Percentiles rank a stretch among this genome's conserved stretches.
Evolutionary conservation across 2,888 invertebrate genomes (phyloP).

Genomic region (Nomada fabriciana): DNA sequence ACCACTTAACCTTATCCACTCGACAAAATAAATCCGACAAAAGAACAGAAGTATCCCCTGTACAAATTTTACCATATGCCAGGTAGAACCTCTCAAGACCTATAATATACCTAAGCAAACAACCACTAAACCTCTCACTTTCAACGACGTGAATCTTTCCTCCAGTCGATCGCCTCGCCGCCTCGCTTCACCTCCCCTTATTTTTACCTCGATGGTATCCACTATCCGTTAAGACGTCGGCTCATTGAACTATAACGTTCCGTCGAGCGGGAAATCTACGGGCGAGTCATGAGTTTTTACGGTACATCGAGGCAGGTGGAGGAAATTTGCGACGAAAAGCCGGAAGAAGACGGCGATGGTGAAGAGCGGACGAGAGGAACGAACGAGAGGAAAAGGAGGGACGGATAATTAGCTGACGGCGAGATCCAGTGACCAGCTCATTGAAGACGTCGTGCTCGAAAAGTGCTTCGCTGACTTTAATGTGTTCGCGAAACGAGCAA

Average conservation of each 20-base stretch:
- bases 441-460: conserved; percentile 42
- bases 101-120: background rate
- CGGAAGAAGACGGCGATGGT: conserved; percentile 7
- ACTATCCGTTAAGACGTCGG: conserved; percentile 45
- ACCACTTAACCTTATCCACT: background rate
- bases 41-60: too few species aligned
- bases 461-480: conserved; percentile 61
- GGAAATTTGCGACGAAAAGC: conserved; percentile 39
- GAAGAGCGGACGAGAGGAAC: conserved; percentile 15
- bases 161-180: conserved; percentile 21
- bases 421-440: conserved; percentile 13
- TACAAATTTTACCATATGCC: too few species aligned
- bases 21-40: background rate
- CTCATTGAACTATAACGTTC: conserved; percentile 61
- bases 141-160: conserved; percentile 24
- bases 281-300: conserved; percentile 67
- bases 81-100: background rate
- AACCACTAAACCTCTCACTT: conserved; percentile 10
- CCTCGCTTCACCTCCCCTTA: background rate
- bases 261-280: conserved; percentile 62
- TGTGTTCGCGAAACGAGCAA: conserved; percentile 71
- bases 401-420: conserved; percentile 62
- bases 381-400: conserved; percentile 29
- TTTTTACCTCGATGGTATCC: background rate
- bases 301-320: conserved; percentile 56